Evolutionary conservation across 2,797 vertebrate genomes (phyloP), one percentile per base, ranked within the genome.

Genomic region (Anolis apletophallus): DNA sequence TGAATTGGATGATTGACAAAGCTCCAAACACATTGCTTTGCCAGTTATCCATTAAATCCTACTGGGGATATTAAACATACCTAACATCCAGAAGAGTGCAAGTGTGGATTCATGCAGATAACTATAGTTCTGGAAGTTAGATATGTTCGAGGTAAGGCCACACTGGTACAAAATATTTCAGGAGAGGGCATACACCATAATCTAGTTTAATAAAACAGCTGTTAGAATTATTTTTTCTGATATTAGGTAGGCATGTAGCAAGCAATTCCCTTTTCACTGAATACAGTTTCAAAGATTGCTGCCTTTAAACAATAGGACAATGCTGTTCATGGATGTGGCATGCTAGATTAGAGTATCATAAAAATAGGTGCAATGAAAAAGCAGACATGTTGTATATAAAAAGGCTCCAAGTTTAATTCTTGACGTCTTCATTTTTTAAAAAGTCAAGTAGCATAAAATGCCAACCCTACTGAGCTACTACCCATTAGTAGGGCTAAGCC

Each of bases 31-130:
- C 73, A 54, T 59, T 88, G 3, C 17, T 91, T 89, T 21, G 14
- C 19, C 32, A 81, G 23, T 87, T 90, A 55, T 91, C 83, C 90
- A 29, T n/a, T 88, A 89, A 90, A 86, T 85, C 50, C 80, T 61
- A 7, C 6, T 76, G 54, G 46, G 46, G 77, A 89, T 90, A 85
- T 85, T 92, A 64, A 92, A 46, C 23, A 84, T 81, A 84, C 90
- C 85, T 88, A 92, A 54, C 26, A 8, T 83, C 87, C 67, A 81
- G 52, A 80, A 92, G 87, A 13, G 34, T 76, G 61, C 40, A 4
- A 2, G 88, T 88, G 50, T 68, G 67, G 83, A 81, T 57, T 3
- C 6, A 19, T 69, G n/a, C 12, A 69, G 16, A 69, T 14, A 17
- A 16, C 14, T 69, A 69, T 16, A 2, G 1, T 64, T 32, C 32